phyloP scores from a whole-genome alignment of 2,888 invertebrate genomes.

The Serrognathus titanus region DNA sequence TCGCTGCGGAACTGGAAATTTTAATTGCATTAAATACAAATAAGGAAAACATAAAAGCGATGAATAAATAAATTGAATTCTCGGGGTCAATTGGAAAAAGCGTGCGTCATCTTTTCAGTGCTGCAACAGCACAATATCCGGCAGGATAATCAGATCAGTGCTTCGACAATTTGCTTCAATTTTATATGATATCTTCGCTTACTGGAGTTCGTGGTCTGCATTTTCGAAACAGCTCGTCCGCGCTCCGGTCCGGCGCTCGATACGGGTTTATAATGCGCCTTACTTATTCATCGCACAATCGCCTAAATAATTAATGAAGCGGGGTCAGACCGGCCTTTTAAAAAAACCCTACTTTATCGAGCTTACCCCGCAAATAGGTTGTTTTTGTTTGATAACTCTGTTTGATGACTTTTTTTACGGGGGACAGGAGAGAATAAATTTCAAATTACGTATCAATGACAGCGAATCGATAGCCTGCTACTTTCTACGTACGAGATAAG shows the following conservation, averaged over 20 bases:
- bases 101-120: conserved; percentile 26
- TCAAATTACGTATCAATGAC: conserved; percentile 37
- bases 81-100: conserved; percentile 20
- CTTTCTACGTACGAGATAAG: not conserved
- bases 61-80: conserved; percentile 21
- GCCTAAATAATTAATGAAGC: conserved; percentile 49
- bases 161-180: conserved; percentile 47
- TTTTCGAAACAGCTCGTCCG: conserved; percentile 22
- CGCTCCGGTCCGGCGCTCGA: conserved; percentile 29
- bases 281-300: conserved; percentile 52
- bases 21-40: conserved; percentile 2
- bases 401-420: conserved; percentile 49
- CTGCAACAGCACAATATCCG: conserved; percentile 35
- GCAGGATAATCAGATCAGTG: conserved; percentile 45
- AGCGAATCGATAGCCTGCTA: not conserved
- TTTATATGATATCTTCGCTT: conserved; percentile 46
- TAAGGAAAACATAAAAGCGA: conserved; percentile 10
- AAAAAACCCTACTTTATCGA: conserved; percentile 49
- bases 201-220: conserved; percentile 42
- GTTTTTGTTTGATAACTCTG: conserved; percentile 51
- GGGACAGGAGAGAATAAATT: conserved; percentile 45
- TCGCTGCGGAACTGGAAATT: not conserved
- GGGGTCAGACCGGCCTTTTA: conserved; percentile 37
- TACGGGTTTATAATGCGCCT: conserved; percentile 47
- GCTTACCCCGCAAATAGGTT: conserved; percentile 48